Base-by-base conservation (phyloP, 2,113 vertebrate species). In the Eleginops maclovinus region DNA sequence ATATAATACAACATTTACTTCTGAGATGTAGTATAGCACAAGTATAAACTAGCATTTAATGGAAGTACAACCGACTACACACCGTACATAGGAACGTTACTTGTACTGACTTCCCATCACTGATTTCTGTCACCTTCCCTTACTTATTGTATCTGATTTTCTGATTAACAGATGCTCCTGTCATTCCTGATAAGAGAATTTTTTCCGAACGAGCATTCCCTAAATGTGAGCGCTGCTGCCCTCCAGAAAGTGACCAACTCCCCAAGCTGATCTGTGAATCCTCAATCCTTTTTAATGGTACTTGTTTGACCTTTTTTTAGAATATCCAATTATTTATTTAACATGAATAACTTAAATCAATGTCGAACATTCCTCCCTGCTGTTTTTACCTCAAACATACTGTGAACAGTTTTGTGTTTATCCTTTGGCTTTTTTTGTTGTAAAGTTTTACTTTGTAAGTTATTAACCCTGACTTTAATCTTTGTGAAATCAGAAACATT, bases 161-260 rank as follows among this genome's bases (percentile, higher is more conserved):
- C n/a, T n/a, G n/a, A n/a, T n/a, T n/a, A 4, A 79, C 84, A 95
- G 95, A 92, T 72, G 85, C 88, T 95, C 53, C 85, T 95, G 40
- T 91, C 77, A 4, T 92, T 92, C 74, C 71, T 95, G 1, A 56
- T 94, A 4, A 88, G 24, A 64, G 68, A 91, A 44, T 91, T 95
- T 19, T 72, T 95, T 26, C 92, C 92, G 8, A 80, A 64, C 28
- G 91, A 95, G 15, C 68, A 67, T 72, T 87, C 68, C 3, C 69
- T 94, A 6, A 84, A 64, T 72, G 62, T 51, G 50, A 88, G 74
- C 0, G 22, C 86, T 13, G 62, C 75, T 24, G 61, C 77, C 44
- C 72, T 93, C 4, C 78, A 88, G 63, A 83, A 89, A 84, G 72
- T 84, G 60, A 92, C 71, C 83, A 85, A 0, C 54, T 62, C 76